Base-by-base conservation (phyloP, 2,888 invertebrate genomes). In the Drosophila neotestacea region DNA sequence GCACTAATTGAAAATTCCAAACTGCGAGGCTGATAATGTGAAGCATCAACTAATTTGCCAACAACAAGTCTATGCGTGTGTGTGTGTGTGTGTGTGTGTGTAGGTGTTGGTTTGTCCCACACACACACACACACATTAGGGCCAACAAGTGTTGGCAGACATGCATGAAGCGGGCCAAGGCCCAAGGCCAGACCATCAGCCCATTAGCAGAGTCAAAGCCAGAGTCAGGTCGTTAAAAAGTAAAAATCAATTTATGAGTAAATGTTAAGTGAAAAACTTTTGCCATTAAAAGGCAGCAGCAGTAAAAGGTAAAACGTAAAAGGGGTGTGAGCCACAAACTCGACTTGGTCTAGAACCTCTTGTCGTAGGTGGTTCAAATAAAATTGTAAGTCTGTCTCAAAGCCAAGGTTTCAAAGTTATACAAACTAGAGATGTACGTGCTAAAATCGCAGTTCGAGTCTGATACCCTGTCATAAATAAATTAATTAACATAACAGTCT, bases 161-260 rank as follows among this genome's bases (percentile, higher is more conserved):
- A 67, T 75, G 62, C 76, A 77, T 79, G 65, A 52, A 63, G 13
- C 47, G 47, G 46, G 60, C 52, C 47, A 60, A 64, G 63, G 59
- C 54, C 61, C 79, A 76, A 76, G 75, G 76, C 69, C 67, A 64
- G 41, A 63, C 51, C 78, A 81, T 76, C 70, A 73, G 78, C 77
- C 51, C 78, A 81, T 76, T 73, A 73, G 78, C 77, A 56, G 64
- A 30, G 46, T 27, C n/a, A 56, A 66, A 34, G 46, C 27, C n/a
- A 36, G 16, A 41, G 30, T 11, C 34, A 84, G 85, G 75, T 85
- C 88, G 88, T 85, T 85, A 85, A 89, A 89, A 88, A 88, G 89
- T 89, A 89, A 85, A 89, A 85, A 85, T 85, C 89, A 85, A 85
- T 85, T 85, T 89, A 85, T 85, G 88, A 88, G 89, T 82, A 77